Base-by-base conservation (phyloP, 2,888 invertebrate species). In the Amiota minor region DNA sequence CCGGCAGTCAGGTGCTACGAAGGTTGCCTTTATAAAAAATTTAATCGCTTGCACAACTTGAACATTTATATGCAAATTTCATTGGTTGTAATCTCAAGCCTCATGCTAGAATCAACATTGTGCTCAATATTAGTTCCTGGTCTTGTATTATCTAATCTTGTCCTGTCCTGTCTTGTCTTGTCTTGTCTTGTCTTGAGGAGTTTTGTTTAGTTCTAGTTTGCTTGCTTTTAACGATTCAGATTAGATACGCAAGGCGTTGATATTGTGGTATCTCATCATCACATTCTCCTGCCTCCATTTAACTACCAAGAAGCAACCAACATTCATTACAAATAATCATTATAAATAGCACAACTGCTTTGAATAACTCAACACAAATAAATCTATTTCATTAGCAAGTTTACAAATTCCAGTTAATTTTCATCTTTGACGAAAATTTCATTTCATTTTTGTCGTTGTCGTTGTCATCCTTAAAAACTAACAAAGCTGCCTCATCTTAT, bases 61-160 rank as follows among this genome's bases (percentile, higher is more conserved):
- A 68, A 68, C 50, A 68, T 68, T 68, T 68, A 68, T 53, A 68
- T 68, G 67, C 50, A 68, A 68, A 68, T 68, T 68, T 65, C 46
- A 47, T 59, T 16, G 65, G 16, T 53, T 68, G 50, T 68, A 47
- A 64, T 46, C 46, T 64, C 64, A n/a, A 10, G 45, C 46, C n/a
- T 20, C 50, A 68, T 35, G 35, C 2, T 8, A 35, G 6, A 35
- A 35, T 35, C 35, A 35, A 35, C 35, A 35, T 35, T 35, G 35
- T 35, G 35, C 35, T 35, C 2, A 35, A 23, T 23, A 23, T 23
- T 23, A 23, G 23, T 23, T 23, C 23, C 3, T 23, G 23, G 23
- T 23, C 23, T 23, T 23, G 23, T 23, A 1, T 23, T 23, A 23
- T 23, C 23, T 23, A 23, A 23, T 23, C 23, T 23, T 23, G 23